Percentiles rank a stretch among this genome's conserved stretches.
phyloP scores from a whole-genome alignment of 2,113 vertebrate species.

The Ochotona curzoniae region DNA sequence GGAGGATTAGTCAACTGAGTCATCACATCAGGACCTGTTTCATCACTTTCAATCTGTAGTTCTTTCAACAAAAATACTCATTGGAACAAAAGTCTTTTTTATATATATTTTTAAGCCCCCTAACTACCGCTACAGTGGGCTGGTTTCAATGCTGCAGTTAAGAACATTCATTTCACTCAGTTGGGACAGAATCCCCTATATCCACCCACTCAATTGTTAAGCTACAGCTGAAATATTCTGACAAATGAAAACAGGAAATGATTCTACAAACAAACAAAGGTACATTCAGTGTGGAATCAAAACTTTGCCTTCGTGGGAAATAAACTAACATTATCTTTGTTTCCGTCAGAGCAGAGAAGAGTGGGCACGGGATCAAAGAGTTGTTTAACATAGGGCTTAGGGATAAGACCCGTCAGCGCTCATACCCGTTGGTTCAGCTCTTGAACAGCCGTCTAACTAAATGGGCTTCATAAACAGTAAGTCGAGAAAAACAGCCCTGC shows the following conservation, averaged over 20 bases:
- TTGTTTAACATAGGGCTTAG: neutral
- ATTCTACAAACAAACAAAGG: conserved; percentile 81
- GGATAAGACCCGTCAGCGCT: neutral
- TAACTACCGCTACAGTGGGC: conserved; percentile 8
- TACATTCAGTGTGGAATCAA: conserved; percentile 69
- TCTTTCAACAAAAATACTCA: neutral
- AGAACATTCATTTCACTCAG: conserved; percentile 56
- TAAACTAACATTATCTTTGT: conserved; percentile 64
- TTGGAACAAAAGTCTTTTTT: conserved; percentile 18
- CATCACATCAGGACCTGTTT: too few relatives aligned
- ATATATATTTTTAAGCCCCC: conserved; percentile 40
- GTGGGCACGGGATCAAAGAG: neutral
- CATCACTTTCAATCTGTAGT: conserved; percentile 6
- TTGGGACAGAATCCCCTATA: conserved; percentile 10
- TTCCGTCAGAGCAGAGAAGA: conserved; percentile 60
- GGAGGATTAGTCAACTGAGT: too few relatives aligned
- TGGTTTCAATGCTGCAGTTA: conserved; percentile 45
- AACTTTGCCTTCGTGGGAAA: conserved; percentile 73
- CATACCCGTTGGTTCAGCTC: conserved; percentile 21
- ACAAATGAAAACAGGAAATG: conserved; percentile 84
- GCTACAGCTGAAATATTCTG: conserved; percentile 79
- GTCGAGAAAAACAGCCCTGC: conserved; percentile 50
- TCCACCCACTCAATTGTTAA: conserved; percentile 60
- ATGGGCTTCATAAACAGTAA: conserved; percentile 49
- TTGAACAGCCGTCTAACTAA: conserved; percentile 48